phyloP scores from a whole-genome alignment of 2,113 vertebrate species.

The Aviceda subcristata region DNA sequence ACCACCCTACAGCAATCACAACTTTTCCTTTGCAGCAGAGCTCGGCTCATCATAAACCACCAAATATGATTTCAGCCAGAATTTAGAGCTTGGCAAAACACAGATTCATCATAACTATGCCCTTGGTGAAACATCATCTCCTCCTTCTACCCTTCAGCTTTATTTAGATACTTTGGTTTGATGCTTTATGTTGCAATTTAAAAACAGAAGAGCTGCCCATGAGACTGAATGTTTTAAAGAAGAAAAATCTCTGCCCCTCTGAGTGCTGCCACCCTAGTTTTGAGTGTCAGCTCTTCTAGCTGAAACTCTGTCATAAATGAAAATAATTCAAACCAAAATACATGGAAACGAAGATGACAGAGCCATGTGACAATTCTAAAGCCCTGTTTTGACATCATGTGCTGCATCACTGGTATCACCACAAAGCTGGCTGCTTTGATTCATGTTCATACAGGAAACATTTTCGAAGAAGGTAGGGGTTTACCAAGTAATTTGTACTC shows the following conservation, averaged over 20 bases:
- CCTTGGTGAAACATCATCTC: not conserved
- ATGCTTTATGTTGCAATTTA: not conserved
- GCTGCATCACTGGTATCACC: not conserved
- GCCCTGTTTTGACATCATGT: not conserved
- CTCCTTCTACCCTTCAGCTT: not conserved
- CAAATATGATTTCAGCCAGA: not conserved
- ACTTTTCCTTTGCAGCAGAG: not conserved
- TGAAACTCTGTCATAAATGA: not conserved
- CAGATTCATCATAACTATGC: not conserved
- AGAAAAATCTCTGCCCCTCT: not conserved
- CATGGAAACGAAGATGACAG: not conserved
- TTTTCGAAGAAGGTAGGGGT: not conserved
- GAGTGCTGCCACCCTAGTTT: not conserved
- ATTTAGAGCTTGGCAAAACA: not conserved
- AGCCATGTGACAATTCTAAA: not conserved
- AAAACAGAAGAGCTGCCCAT: not conserved
- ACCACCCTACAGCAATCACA: not conserved
- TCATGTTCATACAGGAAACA: not conserved
- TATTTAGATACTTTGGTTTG: slow-evolving; percentile 6
- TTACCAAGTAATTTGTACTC: not conserved
- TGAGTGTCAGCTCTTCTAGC: not conserved
- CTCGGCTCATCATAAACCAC: not conserved
- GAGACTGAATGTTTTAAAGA: not conserved
- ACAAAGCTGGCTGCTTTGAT: not conserved
- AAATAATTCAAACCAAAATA: not conserved